Percentiles rank a stretch among this genome's conserved stretches.
These are phyloP conservation scores for Erethizon dorsatum DNA, from an alignment of 2,797 vertebrate genomes.

Conservation along the genomic window DNA sequence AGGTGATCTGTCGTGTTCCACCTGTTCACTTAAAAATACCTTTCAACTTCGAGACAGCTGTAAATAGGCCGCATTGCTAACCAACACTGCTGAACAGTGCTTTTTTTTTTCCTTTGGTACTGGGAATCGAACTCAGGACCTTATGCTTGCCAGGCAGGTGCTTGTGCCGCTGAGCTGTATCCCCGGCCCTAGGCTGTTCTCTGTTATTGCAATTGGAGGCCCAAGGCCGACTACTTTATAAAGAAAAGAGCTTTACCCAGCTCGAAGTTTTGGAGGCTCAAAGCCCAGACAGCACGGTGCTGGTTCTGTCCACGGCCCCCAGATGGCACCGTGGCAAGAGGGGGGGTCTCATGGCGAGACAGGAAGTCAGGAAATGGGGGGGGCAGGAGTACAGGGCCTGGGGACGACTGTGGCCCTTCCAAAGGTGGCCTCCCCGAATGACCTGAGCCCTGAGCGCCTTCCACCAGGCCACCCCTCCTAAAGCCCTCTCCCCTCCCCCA, in stretches of 20 bases:
- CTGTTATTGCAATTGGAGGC: neutral
- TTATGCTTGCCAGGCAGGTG: no score
- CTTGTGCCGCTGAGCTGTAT: no score
- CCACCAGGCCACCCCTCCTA: no score
- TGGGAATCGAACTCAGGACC: no score
- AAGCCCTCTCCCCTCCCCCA: no score
- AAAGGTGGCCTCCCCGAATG: no score
- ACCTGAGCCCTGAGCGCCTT: no score
- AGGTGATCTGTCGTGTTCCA: neutral
- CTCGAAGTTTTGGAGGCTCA: neutral
- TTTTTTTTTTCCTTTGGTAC: neutral
- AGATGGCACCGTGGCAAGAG: neutral
- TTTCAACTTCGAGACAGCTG: neutral
- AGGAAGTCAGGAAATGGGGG: no score
- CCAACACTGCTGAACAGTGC: neutral
- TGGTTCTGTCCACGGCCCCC: neutral
- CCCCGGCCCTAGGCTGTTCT: neutral
- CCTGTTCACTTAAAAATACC: neutral
- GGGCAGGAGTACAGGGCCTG: no score
- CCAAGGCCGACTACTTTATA: neutral
- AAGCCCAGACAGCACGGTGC: neutral
- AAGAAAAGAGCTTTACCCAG: no score
- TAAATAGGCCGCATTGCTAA: neutral
- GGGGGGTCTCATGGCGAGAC: neutral
- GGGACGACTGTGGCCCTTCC: no score